Conservation (phyloP, 1,140 invertebrate species). For the Pogonomyrmex californicus region DNA sequence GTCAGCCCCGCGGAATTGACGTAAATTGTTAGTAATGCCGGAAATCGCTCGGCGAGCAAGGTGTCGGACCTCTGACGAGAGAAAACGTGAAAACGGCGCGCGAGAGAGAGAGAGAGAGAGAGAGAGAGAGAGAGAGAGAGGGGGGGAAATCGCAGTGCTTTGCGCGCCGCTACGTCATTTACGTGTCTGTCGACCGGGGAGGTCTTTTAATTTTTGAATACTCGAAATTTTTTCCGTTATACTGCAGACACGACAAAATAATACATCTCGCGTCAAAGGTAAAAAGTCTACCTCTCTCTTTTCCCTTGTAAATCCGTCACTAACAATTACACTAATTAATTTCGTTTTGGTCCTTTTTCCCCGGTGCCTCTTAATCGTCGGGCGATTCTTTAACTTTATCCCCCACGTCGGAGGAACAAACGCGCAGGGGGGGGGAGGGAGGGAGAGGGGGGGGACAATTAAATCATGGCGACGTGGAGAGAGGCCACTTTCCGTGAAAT, state of each 20-base stretch:
- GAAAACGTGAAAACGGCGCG: not conserved
- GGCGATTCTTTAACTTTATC: constrained; percentile 21
- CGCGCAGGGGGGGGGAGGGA: not conserved
- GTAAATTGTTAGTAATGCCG: constrained; percentile 55
- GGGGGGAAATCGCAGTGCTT: not conserved
- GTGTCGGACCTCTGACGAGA: constrained; percentile 41
- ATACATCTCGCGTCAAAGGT: not conserved
- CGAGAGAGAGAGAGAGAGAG: not conserved
- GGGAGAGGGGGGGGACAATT: constrained; percentile 4
- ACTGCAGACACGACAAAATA: constrained; percentile 1
- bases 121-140: no score
- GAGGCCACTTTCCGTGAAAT: constrained; percentile 10
- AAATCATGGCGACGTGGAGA: constrained; percentile 23
- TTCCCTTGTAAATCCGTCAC: not conserved
- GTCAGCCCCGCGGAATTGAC: constrained; percentile 45
- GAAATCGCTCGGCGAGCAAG: constrained; percentile 41
- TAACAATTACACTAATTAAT: constrained; percentile 25
- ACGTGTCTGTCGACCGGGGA: not conserved
- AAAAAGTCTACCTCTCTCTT: not conserved
- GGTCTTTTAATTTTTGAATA: constrained; percentile 42
- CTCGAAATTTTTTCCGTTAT: constrained; percentile 30
- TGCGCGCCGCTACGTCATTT: constrained; percentile 34
- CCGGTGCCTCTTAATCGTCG: not conserved
- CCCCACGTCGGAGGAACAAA: not conserved
- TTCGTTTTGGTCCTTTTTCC: not conserved